Percentiles rank a stretch among this genome's conserved stretches.
Conservation (phyloP, 1,140 invertebrate genomes). For the Drosophila leontia region DNA sequence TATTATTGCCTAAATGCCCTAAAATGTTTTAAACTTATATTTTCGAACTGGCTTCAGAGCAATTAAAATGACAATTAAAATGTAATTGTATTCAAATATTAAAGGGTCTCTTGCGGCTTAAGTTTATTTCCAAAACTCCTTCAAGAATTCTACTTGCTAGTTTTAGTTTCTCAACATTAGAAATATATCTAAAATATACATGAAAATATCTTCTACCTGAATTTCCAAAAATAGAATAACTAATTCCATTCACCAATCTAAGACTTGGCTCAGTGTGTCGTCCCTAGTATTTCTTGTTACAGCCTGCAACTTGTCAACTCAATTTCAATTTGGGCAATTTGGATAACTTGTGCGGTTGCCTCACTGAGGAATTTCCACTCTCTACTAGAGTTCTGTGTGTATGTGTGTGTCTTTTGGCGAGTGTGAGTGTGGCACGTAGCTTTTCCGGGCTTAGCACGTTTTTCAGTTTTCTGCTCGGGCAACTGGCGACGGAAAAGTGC, state of each 20-base stretch:
- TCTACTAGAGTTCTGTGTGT: not conserved
- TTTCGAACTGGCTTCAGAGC: not conserved
- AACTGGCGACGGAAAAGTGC: slow-evolving; percentile 43
- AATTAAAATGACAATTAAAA: too few species aligned
- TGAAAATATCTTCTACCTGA: not conserved
- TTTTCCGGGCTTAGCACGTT: slow-evolving; percentile 76
- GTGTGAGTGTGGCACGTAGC: slow-evolving; percentile 64
- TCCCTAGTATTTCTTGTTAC: slow-evolving; percentile 30
- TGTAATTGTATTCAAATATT: too few species aligned
- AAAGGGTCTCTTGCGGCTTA: not conserved
- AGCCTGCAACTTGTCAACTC: slow-evolving; percentile 78
- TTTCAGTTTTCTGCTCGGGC: slow-evolving; percentile 44
- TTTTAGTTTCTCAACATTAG: too few species aligned
- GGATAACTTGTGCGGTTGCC: slow-evolving; percentile 76
- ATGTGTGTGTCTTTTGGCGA: slow-evolving; percentile 9
- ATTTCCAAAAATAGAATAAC: not conserved
- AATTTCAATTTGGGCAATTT: slow-evolving; percentile 83
- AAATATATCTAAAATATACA: not conserved
- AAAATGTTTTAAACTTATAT: not conserved
- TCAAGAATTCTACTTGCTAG: not conserved
- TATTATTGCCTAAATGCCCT: too few species aligned
- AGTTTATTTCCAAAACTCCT: not conserved
- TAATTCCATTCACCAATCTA: slow-evolving; percentile 1
- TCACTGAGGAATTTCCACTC: slow-evolving; percentile 44
- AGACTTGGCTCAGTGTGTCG: slow-evolving; percentile 12